These are phyloP conservation scores for Drosophila anomalata DNA, from an alignment of 2,888 invertebrate species.

Conservation along the genomic window DNA sequence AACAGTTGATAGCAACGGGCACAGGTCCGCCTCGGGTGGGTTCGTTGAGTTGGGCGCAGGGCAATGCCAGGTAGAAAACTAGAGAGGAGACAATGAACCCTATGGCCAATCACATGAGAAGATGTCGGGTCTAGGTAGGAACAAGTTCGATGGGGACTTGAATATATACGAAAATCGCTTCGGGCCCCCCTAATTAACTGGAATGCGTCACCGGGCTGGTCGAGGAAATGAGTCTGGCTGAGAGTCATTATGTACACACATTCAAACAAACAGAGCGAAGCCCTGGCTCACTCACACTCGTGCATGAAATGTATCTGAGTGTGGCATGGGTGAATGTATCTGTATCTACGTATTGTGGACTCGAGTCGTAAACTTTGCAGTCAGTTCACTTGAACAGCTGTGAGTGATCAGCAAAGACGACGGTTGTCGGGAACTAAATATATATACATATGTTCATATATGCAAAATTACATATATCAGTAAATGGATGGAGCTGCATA, in stretches of 20 bases:
- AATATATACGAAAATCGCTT: neutral
- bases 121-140: neutral
- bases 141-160: neutral
- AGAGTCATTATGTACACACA: constrained; percentile 45
- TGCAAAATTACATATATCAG: constrained; percentile 31
- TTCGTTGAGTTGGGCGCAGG: neutral
- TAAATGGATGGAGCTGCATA: constrained; percentile 39
- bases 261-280: constrained; percentile 8
- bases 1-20: constrained; percentile 62
- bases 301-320: too few relatives aligned
- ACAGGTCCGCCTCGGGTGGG: constrained; percentile 54
- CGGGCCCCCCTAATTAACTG: constrained; percentile 33
- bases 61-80: neutral
- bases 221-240: constrained; percentile 28
- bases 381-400: constrained; percentile 75
- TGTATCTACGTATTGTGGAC: constrained; percentile 44
- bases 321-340: constrained; percentile 11
- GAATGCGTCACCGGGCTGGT: constrained; percentile 43
- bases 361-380: constrained; percentile 66
- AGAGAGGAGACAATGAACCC: neutral
- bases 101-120: neutral
- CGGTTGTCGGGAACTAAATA: constrained; percentile 57
- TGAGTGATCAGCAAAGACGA: constrained; percentile 69
- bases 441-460: constrained; percentile 15
- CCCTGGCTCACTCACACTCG: constrained; percentile 13